Conservation (phyloP, 2,888 invertebrate genomes). For the Ditylenchus weischeri region DNA sequence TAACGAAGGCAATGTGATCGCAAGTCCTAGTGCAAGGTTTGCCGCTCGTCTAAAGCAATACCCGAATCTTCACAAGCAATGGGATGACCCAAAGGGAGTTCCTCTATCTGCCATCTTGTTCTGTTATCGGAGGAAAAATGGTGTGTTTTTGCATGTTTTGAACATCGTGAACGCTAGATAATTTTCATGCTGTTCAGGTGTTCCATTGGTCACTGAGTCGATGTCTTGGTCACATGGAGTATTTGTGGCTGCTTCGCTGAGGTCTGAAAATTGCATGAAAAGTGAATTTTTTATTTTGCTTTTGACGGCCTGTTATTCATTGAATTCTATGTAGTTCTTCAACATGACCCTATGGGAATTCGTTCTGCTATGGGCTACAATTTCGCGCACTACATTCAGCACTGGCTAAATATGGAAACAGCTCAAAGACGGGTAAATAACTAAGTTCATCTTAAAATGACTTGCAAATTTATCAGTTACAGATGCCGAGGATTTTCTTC, state of each 20-base stretch:
- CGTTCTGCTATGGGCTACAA: conserved; percentile 98
- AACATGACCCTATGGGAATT: conserved; percentile 96
- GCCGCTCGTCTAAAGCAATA: conserved; percentile 68
- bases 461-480: neutral
- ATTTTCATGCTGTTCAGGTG: conserved; percentile 58
- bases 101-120: conserved; percentile 92
- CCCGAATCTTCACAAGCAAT: conserved; percentile 81
- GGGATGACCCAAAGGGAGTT: conserved; percentile 80
- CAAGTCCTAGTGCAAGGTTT: neutral
- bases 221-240: conserved; percentile 58
- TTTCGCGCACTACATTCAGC: conserved; percentile 86
- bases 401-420: conserved; percentile 83
- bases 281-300: no score
- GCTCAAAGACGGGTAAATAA: conserved; percentile 61
- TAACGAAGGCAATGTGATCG: neutral
- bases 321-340: neutral
- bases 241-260: conserved; percentile 85
- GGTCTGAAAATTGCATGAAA: conserved; percentile 69
- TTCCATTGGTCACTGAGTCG: conserved; percentile 58
- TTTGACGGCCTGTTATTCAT: no score
- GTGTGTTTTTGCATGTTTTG: conserved; percentile 58
- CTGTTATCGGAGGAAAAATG: conserved; percentile 85
- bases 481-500: conserved; percentile 71
- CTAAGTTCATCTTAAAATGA: neutral
- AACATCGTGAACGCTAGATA: no score